Percentiles rank a stretch among this genome's conserved stretches.
These are phyloP conservation scores for Vidua chalybeata DNA, from an alignment of 2,113 vertebrate genomes.

Conservation along the genomic window DNA sequence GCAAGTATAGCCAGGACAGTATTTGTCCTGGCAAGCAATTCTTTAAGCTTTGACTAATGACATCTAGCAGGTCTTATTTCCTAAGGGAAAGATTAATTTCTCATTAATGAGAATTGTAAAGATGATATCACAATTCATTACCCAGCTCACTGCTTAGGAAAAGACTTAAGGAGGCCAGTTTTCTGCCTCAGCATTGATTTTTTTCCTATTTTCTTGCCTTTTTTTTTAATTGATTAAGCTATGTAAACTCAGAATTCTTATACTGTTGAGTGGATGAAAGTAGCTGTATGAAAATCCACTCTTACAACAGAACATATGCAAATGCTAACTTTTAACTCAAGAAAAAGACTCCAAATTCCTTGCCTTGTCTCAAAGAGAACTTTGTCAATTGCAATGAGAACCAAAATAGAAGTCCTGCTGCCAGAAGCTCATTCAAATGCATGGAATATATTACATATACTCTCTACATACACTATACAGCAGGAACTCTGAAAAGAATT, in stretches of 20 bases:
- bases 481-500: background rate
- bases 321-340: background rate
- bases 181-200: background rate
- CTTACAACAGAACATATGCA: background rate
- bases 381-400: background rate
- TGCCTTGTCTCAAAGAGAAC: background rate
- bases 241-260: background rate
- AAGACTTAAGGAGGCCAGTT: background rate
- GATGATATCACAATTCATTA: conserved; percentile 36
- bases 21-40: background rate
- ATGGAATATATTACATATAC: background rate
- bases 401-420: background rate
- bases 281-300: background rate
- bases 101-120: conserved; percentile 21
- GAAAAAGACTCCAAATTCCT: background rate
- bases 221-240: background rate
- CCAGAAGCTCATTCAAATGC: background rate
- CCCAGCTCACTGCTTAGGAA: background rate
- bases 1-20: background rate
- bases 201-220: background rate
- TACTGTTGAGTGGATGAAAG: background rate
- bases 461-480: background rate
- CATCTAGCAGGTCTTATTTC: conserved; percentile 25
- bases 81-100: conserved; percentile 39
- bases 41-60: conserved; percentile 14